phyloP scores from a whole-genome alignment of 2,113 vertebrate species.

The Oryzias woworae region DNA sequence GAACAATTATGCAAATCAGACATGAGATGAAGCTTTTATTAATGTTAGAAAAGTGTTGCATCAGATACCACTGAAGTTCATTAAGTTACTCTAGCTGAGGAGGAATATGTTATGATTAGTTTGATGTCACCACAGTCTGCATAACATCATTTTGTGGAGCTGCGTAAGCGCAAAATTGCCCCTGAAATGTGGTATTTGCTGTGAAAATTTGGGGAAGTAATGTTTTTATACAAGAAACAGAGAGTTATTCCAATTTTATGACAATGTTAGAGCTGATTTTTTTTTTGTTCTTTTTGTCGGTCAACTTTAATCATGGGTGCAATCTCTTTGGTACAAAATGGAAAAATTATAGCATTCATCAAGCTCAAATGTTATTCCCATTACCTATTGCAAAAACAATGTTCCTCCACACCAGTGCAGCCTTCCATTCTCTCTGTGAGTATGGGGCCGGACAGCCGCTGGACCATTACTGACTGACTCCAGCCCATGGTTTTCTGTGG shows the following conservation, averaged over 20 bases:
- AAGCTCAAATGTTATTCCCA: not conserved
- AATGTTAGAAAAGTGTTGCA: slow-evolving; percentile 72
- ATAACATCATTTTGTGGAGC: slow-evolving; percentile 37
- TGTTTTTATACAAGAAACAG: slow-evolving; percentile 19
- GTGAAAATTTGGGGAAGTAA: slow-evolving; percentile 9
- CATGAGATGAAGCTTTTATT: slow-evolving; percentile 75
- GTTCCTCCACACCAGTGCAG: not conserved
- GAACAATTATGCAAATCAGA: slow-evolving; percentile 75
- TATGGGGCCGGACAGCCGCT: slow-evolving; percentile 57
- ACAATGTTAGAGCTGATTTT: too few species aligned
- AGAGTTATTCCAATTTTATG: slow-evolving; percentile 13
- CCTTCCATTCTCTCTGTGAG: slow-evolving; percentile 44
- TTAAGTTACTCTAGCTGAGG: slow-evolving; percentile 71
- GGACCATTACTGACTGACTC: slow-evolving; percentile 76
- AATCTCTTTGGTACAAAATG: too few species aligned
- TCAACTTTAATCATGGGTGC: too few species aligned
- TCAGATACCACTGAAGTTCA: slow-evolving; percentile 75
- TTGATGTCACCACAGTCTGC: slow-evolving; percentile 51
- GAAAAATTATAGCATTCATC: too few species aligned
- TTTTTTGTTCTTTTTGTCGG: too few species aligned
- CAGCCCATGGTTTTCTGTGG: slow-evolving; percentile 63
- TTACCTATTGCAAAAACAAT: slow-evolving; percentile 6
- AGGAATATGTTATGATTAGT: slow-evolving; percentile 63
- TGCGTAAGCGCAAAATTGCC: slow-evolving; percentile 50
- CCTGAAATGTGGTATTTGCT: slow-evolving; percentile 26